phyloP scores from a whole-genome alignment of 2,888 invertebrate species.

The Latrodectus elegans region DNA sequence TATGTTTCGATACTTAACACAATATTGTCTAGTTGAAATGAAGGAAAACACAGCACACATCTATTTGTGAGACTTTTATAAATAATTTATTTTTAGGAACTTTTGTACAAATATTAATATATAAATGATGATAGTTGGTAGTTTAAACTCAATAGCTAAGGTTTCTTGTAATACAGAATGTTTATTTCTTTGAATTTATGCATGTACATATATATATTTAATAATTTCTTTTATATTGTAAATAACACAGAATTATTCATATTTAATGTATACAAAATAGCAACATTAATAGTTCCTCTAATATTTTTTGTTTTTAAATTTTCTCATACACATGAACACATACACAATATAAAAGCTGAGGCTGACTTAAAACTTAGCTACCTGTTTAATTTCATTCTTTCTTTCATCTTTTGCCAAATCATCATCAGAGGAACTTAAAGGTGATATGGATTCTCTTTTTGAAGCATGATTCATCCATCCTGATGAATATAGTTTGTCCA shows the following conservation, averaged over 20 bases:
- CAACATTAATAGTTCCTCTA: neutral
- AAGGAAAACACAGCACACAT: no score
- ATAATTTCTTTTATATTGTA: neutral
- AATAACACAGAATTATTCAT: neutral
- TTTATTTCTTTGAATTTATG: no score
- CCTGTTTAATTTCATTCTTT: neutral
- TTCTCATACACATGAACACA: neutral
- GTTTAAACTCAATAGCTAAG: no score
- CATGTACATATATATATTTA: neutral
- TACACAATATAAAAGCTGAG: neutral
- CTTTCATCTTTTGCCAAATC: conserved; percentile 36
- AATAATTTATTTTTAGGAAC: no score
- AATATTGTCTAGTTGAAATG: no score
- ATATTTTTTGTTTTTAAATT: neutral
- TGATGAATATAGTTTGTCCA: conserved; percentile 12
- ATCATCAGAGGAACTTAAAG: conserved; percentile 54
- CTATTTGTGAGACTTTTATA: no score
- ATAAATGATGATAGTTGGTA: no score
- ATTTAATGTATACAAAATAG: neutral
- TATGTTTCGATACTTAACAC: no score
- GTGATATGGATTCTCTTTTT: conserved; percentile 42
- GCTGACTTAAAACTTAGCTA: neutral
- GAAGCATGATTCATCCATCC: conserved; percentile 16
- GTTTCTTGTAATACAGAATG: no score
- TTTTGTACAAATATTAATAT: no score